These are phyloP conservation scores for Leptinotarsa haldemani DNA, from an alignment of 2,888 invertebrate genomes.

Conservation along the genomic window DNA sequence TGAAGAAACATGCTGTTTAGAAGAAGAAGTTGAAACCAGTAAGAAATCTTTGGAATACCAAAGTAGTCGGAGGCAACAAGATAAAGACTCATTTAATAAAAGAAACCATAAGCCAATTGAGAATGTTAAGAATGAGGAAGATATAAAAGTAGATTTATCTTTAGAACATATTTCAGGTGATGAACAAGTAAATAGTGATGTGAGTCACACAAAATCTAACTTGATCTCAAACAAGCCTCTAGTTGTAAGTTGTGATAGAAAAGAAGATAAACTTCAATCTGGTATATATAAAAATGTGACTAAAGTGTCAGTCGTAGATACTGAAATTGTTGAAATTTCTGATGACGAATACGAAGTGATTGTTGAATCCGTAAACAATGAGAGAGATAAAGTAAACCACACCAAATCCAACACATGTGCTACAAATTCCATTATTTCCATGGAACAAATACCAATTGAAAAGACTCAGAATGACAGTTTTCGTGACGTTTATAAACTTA, in stretches of 20 bases:
- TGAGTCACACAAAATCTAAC: neutral
- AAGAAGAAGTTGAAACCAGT: conserved; percentile 23
- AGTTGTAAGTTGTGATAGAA: neutral
- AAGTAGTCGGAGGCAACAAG: conserved; percentile 8
- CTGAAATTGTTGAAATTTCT: conserved; percentile 11
- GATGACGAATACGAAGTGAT: neutral
- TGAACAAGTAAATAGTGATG: neutral
- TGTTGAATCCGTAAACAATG: neutral
- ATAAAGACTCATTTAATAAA: neutral
- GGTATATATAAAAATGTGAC: neutral
- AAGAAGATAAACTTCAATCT: neutral
- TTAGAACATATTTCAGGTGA: neutral
- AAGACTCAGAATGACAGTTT: neutral
- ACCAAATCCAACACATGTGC: neutral
- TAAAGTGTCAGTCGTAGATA: neutral
- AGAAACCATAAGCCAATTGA: conserved; percentile 12
- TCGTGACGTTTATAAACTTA: neutral
- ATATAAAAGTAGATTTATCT: neutral
- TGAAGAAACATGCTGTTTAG: conserved; percentile 8
- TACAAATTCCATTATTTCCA: neutral
- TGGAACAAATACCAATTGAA: neutral
- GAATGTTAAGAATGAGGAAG: neutral
- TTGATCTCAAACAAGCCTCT: conserved; percentile 9
- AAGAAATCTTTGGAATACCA: neutral
- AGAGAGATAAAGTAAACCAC: neutral